Conservation (phyloP, 2,888 invertebrate genomes). For the Carpatolechia fugitivella region DNA sequence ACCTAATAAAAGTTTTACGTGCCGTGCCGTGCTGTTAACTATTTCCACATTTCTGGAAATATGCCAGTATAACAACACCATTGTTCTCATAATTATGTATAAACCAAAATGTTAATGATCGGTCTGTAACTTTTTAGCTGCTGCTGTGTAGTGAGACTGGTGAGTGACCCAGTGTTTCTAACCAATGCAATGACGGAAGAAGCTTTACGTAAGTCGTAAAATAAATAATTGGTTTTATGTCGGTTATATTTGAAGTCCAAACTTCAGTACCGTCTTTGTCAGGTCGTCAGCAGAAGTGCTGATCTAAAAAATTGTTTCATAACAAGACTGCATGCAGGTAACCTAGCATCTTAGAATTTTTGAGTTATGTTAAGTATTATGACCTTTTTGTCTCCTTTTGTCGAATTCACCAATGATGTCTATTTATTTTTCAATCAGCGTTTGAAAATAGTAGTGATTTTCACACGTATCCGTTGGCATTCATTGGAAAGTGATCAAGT, state of each 20-base stretch:
- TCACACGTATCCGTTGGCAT: background rate
- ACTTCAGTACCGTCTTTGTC: too few species aligned
- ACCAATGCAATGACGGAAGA: too few species aligned
- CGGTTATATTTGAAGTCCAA: too few species aligned
- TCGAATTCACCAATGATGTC: background rate
- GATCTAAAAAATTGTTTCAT: background rate
- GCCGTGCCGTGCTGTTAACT: background rate
- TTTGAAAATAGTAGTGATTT: background rate
- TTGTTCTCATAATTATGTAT: background rate
- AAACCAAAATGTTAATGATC: background rate
- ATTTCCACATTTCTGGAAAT: constrained; percentile 8
- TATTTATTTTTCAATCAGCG: background rate
- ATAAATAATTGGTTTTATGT: too few species aligned
- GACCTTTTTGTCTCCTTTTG: background rate
- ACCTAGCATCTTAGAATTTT: too few species aligned
- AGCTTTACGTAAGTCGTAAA: too few species aligned
- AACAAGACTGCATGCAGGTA: too few species aligned
- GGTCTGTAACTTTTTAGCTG: too few species aligned
- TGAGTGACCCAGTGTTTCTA: too few species aligned
- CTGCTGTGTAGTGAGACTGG: too few species aligned
- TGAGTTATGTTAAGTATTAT: too few species aligned
- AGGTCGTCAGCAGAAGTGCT: background rate
- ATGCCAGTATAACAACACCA: constrained; percentile 9
- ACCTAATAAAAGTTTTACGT: constrained; percentile 1
- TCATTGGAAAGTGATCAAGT: background rate